These are phyloP conservation scores for Chironomus tentans DNA, from an alignment of 2,888 invertebrate species.

Conservation along the genomic window DNA sequence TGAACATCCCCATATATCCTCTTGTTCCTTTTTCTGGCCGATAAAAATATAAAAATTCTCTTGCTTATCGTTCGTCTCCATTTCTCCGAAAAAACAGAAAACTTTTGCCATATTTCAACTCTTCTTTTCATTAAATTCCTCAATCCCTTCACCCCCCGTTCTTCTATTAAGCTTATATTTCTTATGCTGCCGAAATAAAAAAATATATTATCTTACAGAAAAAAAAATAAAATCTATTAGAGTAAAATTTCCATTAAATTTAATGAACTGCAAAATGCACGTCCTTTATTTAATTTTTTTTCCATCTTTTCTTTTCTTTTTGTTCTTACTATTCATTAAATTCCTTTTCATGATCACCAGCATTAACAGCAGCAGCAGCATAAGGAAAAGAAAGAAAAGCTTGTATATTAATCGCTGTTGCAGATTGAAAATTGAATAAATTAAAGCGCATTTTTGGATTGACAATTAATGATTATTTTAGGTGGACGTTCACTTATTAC, in stretches of 20 bases:
- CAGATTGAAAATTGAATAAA: no score
- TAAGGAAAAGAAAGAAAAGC: no score
- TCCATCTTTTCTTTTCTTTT: neutral
- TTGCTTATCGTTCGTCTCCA: slow-evolving; percentile 2
- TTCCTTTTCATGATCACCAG: neutral
- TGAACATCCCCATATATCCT: no score
- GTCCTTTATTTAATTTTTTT: slow-evolving; percentile 3
- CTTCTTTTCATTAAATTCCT: slow-evolving; percentile 11
- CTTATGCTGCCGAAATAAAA: neutral
- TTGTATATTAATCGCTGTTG: no score
- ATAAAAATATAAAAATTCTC: slow-evolving; percentile 7
- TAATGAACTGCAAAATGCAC: slow-evolving; percentile 26
- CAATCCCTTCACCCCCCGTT: neutral
- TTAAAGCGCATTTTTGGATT: neutral
- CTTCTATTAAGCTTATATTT: neutral
- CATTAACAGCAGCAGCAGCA: neutral
- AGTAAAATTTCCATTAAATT: slow-evolving; percentile 19
- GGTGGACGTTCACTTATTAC: no score
- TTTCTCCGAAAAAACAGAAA: neutral
- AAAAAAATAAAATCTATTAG: slow-evolving; percentile 9
- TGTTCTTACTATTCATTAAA: neutral
- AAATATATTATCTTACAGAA: neutral
- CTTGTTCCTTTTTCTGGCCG: neutral
- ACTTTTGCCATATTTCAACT: slow-evolving; percentile 17
- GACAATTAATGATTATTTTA: no score